Percentiles rank a stretch among this genome's conserved stretches.
Evolutionary conservation across 2,113 vertebrate genomes (phyloP).

Genomic region (Stictonetta naevosa): DNA sequence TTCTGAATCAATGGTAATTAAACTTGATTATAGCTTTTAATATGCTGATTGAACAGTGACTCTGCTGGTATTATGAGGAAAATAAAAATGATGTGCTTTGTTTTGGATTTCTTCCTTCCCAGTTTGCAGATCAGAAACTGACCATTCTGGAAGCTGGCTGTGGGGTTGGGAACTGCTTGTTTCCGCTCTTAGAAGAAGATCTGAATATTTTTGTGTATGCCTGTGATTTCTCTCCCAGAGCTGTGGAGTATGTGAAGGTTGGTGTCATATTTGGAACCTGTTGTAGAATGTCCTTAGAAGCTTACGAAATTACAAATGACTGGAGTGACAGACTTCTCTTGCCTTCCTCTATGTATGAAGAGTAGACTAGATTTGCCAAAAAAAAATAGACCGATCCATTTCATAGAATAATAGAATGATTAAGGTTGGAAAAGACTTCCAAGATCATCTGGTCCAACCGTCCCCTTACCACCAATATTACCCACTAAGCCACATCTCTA

Average conservation of each 20-base stretch:
- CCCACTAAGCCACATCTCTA: too few species aligned
- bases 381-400: not conserved
- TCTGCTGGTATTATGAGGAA: not conserved
- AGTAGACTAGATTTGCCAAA: not conserved
- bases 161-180: constrained; percentile 96
- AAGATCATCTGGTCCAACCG: too few species aligned
- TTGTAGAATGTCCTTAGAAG: not conserved
- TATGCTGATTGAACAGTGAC: not conserved
- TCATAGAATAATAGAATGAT: not conserved
- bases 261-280: constrained; percentile 37
- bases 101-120: not conserved
- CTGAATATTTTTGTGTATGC: constrained; percentile 91
- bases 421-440: too few species aligned
- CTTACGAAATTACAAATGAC: not conserved
- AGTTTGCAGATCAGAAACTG: constrained; percentile 88
- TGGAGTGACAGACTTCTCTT: not conserved
- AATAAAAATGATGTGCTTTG: not conserved
- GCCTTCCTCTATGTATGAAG: not conserved
- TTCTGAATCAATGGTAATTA: not conserved
- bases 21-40: not conserved
- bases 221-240: constrained; percentile 96
- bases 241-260: constrained; percentile 94
- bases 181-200: constrained; percentile 93
- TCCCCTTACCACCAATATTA: too few species aligned
- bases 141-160: constrained; percentile 95